Conservation (phyloP, 2,797 vertebrate genomes). For the Danio jaintianensis region DNA sequence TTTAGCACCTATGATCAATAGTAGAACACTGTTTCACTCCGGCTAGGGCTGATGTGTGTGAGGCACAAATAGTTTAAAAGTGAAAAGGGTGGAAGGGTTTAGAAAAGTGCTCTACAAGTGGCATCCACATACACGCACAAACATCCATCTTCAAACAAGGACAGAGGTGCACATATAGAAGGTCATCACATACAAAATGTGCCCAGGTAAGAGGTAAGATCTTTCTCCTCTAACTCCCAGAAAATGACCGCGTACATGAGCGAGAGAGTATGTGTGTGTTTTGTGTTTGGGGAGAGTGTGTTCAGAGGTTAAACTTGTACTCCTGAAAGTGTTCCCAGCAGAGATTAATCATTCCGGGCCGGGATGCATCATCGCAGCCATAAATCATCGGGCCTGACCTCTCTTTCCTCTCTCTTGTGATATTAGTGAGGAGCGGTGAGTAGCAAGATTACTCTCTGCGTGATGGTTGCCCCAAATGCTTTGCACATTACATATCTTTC, state of each 20-base stretch:
- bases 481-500: slow-evolving; percentile 25
- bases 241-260: slow-evolving; percentile 32
- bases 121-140: not conserved
- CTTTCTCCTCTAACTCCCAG: slow-evolving; percentile 48
- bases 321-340: slow-evolving; percentile 84
- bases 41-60: slow-evolving; percentile 19
- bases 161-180: slow-evolving; percentile 23
- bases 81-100: slow-evolving; percentile 20
- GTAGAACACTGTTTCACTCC: slow-evolving; percentile 28
- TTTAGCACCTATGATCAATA: slow-evolving; percentile 54
- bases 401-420: slow-evolving; percentile 43
- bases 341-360: slow-evolving; percentile 84
- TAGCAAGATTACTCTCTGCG: slow-evolving; percentile 39
- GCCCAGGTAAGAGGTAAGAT: slow-evolving; percentile 44
- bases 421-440: slow-evolving; percentile 43
- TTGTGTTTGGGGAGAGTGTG: slow-evolving; percentile 73
- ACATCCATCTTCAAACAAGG: slow-evolving; percentile 11
- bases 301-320: slow-evolving; percentile 84
- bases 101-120: slow-evolving; percentile 2
- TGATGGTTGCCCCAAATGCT: slow-evolving; percentile 40
- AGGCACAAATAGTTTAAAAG: slow-evolving; percentile 18
- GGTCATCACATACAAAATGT: slow-evolving; percentile 43
- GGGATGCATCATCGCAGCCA: slow-evolving; percentile 80
- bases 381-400: slow-evolving; percentile 84
- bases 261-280: slow-evolving; percentile 19